phyloP scores from a whole-genome alignment of 53 echinoderm and acorn worm species.

The Temnopleurus reevesii region DNA sequence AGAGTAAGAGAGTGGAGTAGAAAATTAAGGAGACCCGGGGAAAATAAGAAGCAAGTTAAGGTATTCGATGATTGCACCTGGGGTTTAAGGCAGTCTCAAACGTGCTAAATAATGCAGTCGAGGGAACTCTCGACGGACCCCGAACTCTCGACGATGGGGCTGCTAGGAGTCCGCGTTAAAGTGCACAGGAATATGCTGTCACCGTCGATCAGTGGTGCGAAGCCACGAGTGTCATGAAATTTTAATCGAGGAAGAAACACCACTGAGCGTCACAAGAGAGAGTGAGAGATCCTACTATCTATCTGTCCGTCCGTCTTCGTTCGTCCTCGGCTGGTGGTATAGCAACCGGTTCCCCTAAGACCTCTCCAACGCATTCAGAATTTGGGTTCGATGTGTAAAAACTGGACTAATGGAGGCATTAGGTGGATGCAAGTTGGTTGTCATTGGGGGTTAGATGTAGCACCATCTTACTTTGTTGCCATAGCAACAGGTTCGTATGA shows the following conservation, averaged over 20 bases:
- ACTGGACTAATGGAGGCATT: constrained; percentile 57
- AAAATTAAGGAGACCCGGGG: constrained; percentile 42
- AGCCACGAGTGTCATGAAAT: constrained; percentile 58
- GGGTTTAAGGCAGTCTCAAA: constrained; percentile 58
- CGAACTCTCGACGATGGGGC: constrained; percentile 33
- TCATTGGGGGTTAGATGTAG: constrained; percentile 45
- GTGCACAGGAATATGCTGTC: constrained; percentile 60
- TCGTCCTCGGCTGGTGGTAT: not conserved
- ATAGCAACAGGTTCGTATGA: constrained; percentile 20
- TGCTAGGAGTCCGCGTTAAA: constrained; percentile 44
- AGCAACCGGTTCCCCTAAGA: constrained; percentile 42
- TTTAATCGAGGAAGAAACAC: constrained; percentile 54
- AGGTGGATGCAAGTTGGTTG: constrained; percentile 36
- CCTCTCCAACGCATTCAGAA: constrained; percentile 11
- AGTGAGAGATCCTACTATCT: not conserved
- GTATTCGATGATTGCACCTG: constrained; percentile 49
- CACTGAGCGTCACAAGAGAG: not conserved
- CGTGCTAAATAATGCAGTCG: constrained; percentile 60
- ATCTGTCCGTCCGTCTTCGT: no score
- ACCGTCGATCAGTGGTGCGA: constrained; percentile 58
- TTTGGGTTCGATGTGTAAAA: constrained; percentile 54
- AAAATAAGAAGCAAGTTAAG: constrained; percentile 24
- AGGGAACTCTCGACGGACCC: constrained; percentile 47
- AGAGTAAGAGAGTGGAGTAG: constrained; percentile 56
- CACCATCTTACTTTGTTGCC: constrained; percentile 32